These are phyloP conservation scores for Perca fluviatilis DNA, from an alignment of 2,113 vertebrate species.

Conservation along the genomic window DNA sequence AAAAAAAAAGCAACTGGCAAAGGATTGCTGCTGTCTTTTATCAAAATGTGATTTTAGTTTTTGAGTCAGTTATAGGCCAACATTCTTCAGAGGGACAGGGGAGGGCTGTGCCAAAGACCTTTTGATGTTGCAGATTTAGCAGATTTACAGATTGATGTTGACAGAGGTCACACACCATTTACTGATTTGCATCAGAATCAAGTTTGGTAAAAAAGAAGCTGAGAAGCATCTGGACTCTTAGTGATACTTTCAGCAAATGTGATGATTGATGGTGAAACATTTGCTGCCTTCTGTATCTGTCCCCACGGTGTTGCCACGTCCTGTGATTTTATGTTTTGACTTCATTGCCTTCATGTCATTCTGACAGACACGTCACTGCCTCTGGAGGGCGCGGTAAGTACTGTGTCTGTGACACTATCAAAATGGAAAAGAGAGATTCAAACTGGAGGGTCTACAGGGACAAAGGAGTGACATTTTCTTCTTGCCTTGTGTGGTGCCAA, in stretches of 20 bases:
- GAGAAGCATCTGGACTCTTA: neutral
- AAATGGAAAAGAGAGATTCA: slow-evolving; percentile 51
- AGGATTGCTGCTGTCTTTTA: neutral
- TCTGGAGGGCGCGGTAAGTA: slow-evolving; percentile 53
- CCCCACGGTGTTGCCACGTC: slow-evolving; percentile 26
- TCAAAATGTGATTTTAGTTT: neutral
- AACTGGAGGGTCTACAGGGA: slow-evolving; percentile 43
- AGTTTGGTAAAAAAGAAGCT: neutral
- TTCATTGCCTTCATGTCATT: slow-evolving; percentile 41
- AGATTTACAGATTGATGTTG: neutral
- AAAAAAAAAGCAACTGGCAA: neutral
- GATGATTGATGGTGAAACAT: slow-evolving; percentile 8
- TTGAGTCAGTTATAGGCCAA: neutral
- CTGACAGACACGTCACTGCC: slow-evolving; percentile 50
- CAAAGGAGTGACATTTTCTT: slow-evolving; percentile 8
- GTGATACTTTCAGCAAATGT: neutral
- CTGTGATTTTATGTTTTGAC: slow-evolving; percentile 37
- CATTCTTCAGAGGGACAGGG: neutral
- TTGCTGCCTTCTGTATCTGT: slow-evolving; percentile 11
- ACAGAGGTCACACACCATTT: slow-evolving; percentile 8
- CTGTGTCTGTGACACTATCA: slow-evolving; percentile 48
- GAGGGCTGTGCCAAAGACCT: neutral
- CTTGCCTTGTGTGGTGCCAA: slow-evolving; percentile 10
- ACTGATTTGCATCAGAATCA: neutral
- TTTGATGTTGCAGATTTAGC: neutral